Base-by-base conservation (phyloP, 1,140 invertebrate genomes). In the Heterodera carotae region DNA sequence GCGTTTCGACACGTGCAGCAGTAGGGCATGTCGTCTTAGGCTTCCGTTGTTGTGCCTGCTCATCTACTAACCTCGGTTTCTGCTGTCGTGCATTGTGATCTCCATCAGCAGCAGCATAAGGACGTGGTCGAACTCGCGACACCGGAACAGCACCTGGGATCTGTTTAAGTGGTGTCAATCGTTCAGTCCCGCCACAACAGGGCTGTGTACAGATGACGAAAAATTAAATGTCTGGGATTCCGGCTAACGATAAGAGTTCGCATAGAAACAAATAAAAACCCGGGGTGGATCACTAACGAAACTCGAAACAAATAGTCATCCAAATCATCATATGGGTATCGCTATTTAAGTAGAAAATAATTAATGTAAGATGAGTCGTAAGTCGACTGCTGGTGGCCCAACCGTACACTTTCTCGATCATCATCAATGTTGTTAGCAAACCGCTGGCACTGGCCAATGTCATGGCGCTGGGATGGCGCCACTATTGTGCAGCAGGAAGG, bases 321-420 rank as follows among this genome's bases (percentile, higher is more conserved):
- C n/a, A n/a, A n/a, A n/a, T n/a, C n/a, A n/a, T n/a, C n/a, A n/a
- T n/a, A n/a, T n/a, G n/a, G n/a, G n/a, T n/a, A n/a, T n/a, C n/a
- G n/a, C n/a, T n/a, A n/a, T n/a, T n/a, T n/a, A n/a, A n/a, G n/a
- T n/a, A n/a, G n/a, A n/a, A n/a, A n/a, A n/a, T n/a, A n/a, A n/a
- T n/a, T n/a, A n/a, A n/a, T n/a, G n/a, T n/a, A n/a, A n/a, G n/a
- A n/a, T n/a, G n/a, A n/a, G n/a, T n/a, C n/a, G n/a, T n/a, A n/a
- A 22, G 53, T 7, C 29, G 22, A 48, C 22, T 64, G 18, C 29
- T 75, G 68, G 62, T 64, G 15, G 77, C 27, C 31, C 31, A 56
- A n/a, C 79, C 81, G n/a, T 39, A 79, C 67, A 56, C 56, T 67
- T 53, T 77, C 31, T 53, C 48, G 76, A 27, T 80, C 76, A 22